Conservation (phyloP, 2,888 invertebrate species). For the Endotricha flammealis region DNA sequence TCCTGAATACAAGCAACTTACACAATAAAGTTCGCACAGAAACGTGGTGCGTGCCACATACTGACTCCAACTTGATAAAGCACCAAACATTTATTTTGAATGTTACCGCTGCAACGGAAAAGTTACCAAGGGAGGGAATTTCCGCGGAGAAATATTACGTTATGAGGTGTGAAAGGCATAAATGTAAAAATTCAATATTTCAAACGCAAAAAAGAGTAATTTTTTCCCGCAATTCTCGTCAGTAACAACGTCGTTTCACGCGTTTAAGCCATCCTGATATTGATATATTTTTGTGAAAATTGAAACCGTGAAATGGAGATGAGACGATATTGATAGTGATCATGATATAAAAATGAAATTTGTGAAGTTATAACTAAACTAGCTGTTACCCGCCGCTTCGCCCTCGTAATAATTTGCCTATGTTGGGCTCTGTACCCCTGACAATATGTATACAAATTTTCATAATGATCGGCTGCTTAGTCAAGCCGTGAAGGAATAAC, state of each 20-base stretch:
- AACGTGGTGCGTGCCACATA: conserved; percentile 35
- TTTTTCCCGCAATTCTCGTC: conserved; percentile 61
- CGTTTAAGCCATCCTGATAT: conserved; percentile 11
- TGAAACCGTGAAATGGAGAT: too few relatives aligned
- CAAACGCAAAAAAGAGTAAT: conserved; percentile 52
- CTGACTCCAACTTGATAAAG: conserved; percentile 57
- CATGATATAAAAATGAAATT: too few relatives aligned
- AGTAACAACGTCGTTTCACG: conserved; percentile 50
- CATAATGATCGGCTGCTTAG: too few relatives aligned
- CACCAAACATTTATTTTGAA: conserved; percentile 74
- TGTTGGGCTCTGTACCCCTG: too few relatives aligned
- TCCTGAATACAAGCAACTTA: conserved; percentile 18
- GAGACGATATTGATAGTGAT: too few relatives aligned
- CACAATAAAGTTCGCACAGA: conserved; percentile 25
- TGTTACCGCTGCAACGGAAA: conserved; percentile 69
- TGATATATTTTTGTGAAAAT: neutral
- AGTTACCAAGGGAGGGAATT: conserved; percentile 57
- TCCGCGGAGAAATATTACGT: conserved; percentile 72
- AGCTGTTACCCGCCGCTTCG: too few relatives aligned
- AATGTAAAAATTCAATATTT: conserved; percentile 78
- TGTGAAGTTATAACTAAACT: too few relatives aligned
- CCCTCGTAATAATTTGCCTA: too few relatives aligned
- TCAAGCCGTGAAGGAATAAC: too few relatives aligned
- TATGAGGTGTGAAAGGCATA: conserved; percentile 77
- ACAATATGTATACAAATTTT: too few relatives aligned